phyloP scores from a whole-genome alignment of 1,140 invertebrate genomes.

The Lepidurus apus region DNA sequence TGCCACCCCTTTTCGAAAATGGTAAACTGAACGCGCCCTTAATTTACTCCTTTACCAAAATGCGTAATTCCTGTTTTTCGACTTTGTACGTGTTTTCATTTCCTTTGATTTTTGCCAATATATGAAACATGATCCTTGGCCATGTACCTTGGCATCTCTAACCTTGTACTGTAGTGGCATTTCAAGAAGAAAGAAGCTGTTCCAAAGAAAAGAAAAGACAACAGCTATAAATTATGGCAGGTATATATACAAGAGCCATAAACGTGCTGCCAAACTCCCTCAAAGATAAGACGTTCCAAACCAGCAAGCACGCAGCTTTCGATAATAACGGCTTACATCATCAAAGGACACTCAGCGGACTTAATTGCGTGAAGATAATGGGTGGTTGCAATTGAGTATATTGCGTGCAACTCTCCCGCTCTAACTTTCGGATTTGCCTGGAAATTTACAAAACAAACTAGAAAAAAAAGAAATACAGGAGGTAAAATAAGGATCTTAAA shows the following conservation, averaged over 20 bases:
- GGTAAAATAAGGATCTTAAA: not conserved
- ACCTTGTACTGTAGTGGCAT: too few relatives aligned
- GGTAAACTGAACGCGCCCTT: too few relatives aligned
- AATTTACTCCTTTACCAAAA: not conserved
- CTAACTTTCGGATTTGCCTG: not conserved
- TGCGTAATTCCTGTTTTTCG: not conserved
- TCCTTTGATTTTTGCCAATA: not conserved
- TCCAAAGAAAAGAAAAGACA: not conserved
- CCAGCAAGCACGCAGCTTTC: slow-evolving; percentile 11
- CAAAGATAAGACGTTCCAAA: slow-evolving; percentile 10
- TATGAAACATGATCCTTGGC: too few relatives aligned
- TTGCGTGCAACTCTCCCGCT: not conserved
- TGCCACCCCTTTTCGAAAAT: not conserved
- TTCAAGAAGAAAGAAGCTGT: too few relatives aligned
- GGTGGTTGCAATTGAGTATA: not conserved
- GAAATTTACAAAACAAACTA: not conserved
- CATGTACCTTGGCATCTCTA: too few relatives aligned
- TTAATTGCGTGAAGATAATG: slow-evolving; percentile 19
- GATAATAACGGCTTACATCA: slow-evolving; percentile 14
- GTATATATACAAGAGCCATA: not conserved
- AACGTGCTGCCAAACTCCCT: not conserved
- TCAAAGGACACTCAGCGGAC: slow-evolving; percentile 11
- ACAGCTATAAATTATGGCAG: not conserved
- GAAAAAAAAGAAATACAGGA: not conserved
- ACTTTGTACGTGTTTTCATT: not conserved